Base-by-base conservation (phyloP, 2,113 vertebrate species). In the Rhea pennata region DNA sequence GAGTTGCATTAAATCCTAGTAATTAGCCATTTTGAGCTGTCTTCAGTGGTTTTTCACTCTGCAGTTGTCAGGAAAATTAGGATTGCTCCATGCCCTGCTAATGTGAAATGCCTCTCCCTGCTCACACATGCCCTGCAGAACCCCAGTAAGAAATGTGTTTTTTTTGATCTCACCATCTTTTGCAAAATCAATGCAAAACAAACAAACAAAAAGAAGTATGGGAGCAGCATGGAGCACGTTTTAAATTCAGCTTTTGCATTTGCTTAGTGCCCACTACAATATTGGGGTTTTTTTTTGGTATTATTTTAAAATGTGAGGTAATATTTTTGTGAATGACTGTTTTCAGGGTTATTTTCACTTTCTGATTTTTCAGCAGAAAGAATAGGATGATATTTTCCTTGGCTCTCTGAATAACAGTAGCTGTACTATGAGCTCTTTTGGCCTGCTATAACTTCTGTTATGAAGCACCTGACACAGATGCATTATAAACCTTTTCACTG, bases 1-100 rank as follows among this genome's bases (percentile, higher is more conserved):
- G 44, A 51, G 31, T 76, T 95, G 86, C 75, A 95, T 91, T 94
- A 95, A 95, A 96, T 88, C 92, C 71, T 80, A 46, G 61, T 91
- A 91, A 94, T 97, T 64, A 95, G 92, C 78, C 27, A 48, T 36
- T 96, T 96, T 92, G 78, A 74, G n/a, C 82, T 92, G 71, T 58
- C 74, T 94, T 70, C 58, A 72, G 61, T 48, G 29, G 29, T 78
- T 92, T 93, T 87, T 67, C 78, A 74, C 59, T 91, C 87, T 77
- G 46, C 2, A 1, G 50, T 58, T 0, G 54, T 75, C 91, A 83
- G 85, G 91, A 79, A 75, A 90, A 6, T 58, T 83, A 56, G 54
- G 54, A 73, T 95, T 21, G 40, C 53, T 79, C 36, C 21, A 4
- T 65, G 58, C 78, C 76, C 90, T 88, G 50, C 46, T 90, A 24